Base-by-base conservation (phyloP, 2,888 invertebrate species). In the Heliconius sara region DNA sequence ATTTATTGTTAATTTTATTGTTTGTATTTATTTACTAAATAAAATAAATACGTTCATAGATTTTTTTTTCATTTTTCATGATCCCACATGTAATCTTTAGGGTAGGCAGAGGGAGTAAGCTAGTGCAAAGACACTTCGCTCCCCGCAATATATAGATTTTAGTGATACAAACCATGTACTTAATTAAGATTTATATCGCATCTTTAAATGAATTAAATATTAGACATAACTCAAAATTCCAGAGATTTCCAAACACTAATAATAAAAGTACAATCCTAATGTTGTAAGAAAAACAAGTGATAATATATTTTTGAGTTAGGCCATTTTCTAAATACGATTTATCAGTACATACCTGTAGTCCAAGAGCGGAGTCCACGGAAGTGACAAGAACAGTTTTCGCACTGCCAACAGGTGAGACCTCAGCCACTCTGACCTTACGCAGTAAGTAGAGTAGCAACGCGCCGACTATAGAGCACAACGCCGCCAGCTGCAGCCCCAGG, bases 381-480 rank as follows among this genome's bases (percentile, higher is more conserved):
- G 98, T 98, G 82, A 98, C 96, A 80, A 98, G 95, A 71, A 98
- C 97, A 73, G 97, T 96, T 89, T 97, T 96, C 79, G 97, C 97
- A 84, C 96, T 96, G 85, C 97, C 97, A 16, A 94, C 93, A 1
- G 96, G 95, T 81, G 93, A 89, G 74, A 95, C 94, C 84, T 95
- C 96, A 1, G 96, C 94, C 73, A 96, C 95, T 85, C 97, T 96
- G 81, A 97, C 97, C 92, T 97, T 97, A 90, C 97, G 96, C 85
- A 98, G 94, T 84, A 98, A 93, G 89, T 98, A 98, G 85, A 97
- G 94, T 83, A 98, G 95, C 85, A 98, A 95, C 52, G 97, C 98
- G n/a, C 97, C 97, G 68, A 97, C 98, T 86, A 98, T 97, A 81
- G 97, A 97, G 92, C 97, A 97, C 74, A 98, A 95, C 43, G 98